Evolutionary conservation across 2,797 vertebrate species (phyloP).

Genomic region (Enteromius viviparus): DNA sequence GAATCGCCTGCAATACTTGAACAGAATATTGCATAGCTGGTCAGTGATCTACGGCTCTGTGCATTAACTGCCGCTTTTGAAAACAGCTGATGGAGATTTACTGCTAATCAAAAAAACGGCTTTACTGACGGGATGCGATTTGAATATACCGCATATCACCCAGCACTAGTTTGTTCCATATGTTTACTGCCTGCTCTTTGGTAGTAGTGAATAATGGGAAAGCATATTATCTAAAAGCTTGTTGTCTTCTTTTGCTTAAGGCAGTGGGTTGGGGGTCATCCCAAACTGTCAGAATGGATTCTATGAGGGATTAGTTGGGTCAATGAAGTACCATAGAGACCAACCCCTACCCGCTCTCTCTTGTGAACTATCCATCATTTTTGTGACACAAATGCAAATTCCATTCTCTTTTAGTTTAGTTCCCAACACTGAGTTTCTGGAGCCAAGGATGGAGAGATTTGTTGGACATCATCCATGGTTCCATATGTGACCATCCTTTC

Average conservation of each 20-base stretch:
- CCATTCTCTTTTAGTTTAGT: conserved; percentile 6
- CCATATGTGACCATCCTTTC: not conserved
- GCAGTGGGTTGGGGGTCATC: conserved; percentile 52
- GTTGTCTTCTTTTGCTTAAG: conserved; percentile 22
- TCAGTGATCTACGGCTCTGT: no score
- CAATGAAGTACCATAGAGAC: conserved; percentile 48
- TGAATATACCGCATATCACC: no score
- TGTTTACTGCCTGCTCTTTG: not conserved
- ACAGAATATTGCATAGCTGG: no score
- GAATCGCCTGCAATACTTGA: no score
- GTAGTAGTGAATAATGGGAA: conserved; percentile 13
- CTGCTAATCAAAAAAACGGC: no score
- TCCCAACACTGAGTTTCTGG: not conserved
- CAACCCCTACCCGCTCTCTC: conserved; percentile 25
- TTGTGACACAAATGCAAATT: conserved; percentile 33
- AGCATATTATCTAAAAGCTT: conserved; percentile 39
- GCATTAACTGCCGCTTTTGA: no score
- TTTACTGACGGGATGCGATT: no score
- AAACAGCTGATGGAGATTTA: no score
- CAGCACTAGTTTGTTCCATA: not conserved
- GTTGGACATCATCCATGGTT: not conserved
- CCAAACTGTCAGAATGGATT: conserved; percentile 37
- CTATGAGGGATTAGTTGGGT: conserved; percentile 48
- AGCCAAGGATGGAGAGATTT: not conserved
- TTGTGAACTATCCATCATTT: conserved; percentile 42